A percentile compares a stretch with the other conserved stretches of the same genome.
phyloP scores from a whole-genome alignment of 2,888 invertebrate species.

The Caenorhabditis imperialis region DNA sequence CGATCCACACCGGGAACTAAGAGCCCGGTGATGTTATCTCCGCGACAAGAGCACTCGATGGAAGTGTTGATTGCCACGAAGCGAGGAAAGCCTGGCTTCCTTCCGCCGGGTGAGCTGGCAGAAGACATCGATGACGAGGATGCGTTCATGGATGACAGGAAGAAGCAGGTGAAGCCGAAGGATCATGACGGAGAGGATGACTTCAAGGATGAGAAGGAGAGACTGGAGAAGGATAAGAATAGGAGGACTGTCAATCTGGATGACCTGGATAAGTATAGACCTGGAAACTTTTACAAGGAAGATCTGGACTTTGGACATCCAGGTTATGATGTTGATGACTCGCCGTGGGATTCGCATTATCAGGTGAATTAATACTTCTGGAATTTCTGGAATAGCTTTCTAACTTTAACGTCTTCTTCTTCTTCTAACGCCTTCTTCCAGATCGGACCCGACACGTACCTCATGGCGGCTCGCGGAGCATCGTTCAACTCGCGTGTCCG shows the following conservation, averaged over 20 bases:
- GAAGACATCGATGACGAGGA: slow-evolving; percentile 69
- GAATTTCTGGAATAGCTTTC: no score
- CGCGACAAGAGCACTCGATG: slow-evolving; percentile 75
- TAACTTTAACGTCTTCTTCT: no score
- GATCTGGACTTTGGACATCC: slow-evolving; percentile 62
- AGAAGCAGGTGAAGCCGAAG: slow-evolving; percentile 50
- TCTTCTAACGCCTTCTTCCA: slow-evolving; percentile 83
- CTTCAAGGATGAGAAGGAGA: slow-evolving; percentile 67
- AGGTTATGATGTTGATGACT: slow-evolving; percentile 75
- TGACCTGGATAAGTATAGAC: slow-evolving; percentile 67
- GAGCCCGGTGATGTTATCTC: slow-evolving; percentile 72
- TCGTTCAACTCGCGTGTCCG: slow-evolving; percentile 86
- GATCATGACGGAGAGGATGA: slow-evolving; percentile 55
- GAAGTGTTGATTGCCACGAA: slow-evolving; percentile 76
- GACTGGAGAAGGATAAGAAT: slow-evolving; percentile 69
- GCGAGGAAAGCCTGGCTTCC: slow-evolving; percentile 69
- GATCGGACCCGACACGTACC: slow-evolving; percentile 95
- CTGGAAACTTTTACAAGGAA: slow-evolving; percentile 73
- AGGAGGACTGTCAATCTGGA: slow-evolving; percentile 54
- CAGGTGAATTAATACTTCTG: no score
- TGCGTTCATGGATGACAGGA: slow-evolving; percentile 63
- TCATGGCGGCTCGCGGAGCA: slow-evolving; percentile 92
- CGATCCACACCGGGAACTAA: slow-evolving; percentile 72
- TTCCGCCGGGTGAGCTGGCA: slow-evolving; percentile 62
- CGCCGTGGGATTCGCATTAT: slow-evolving; percentile 81